phyloP scores from a whole-genome alignment of 2,888 invertebrate species.

The Meteorus cinctellus region DNA sequence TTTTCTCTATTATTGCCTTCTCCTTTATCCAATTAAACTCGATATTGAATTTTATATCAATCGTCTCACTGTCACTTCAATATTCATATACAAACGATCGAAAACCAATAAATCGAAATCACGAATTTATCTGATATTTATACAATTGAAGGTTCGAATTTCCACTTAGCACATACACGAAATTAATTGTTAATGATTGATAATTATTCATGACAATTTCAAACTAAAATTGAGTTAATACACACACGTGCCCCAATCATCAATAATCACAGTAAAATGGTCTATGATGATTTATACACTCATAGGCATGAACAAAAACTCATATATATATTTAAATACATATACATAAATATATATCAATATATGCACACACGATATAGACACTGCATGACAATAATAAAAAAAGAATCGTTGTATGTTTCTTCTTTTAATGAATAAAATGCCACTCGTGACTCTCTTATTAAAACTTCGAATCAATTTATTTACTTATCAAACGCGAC shows the following conservation, averaged over 20 bases:
- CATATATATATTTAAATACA: background rate
- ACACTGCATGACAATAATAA: too few relatives aligned
- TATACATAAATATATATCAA: background rate
- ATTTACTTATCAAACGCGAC: background rate
- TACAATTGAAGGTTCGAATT: constrained; percentile 34
- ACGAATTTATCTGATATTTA: constrained; percentile 30
- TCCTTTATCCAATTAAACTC: constrained; percentile 29
- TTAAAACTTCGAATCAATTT: too few relatives aligned
- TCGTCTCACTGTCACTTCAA: constrained; percentile 58
- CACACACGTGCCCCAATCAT: background rate
- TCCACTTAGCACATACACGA: constrained; percentile 45
- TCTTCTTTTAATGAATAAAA: too few relatives aligned
- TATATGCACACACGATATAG: too few relatives aligned
- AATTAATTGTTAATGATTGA: constrained; percentile 25
- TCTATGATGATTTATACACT: too few relatives aligned
- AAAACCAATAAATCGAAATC: constrained; percentile 12
- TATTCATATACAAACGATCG: constrained; percentile 33
- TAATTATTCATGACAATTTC: constrained; percentile 13
- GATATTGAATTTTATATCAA: constrained; percentile 33
- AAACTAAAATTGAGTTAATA: background rate
- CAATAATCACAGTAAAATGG: background rate
- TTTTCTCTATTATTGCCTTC: constrained; percentile 20
- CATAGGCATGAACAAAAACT: too few relatives aligned
- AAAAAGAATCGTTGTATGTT: too few relatives aligned
- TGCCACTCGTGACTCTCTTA: too few relatives aligned